Evolutionary conservation across 2,113 vertebrate species (phyloP).

Genomic region (Dascyllus trimaculatus): DNA sequence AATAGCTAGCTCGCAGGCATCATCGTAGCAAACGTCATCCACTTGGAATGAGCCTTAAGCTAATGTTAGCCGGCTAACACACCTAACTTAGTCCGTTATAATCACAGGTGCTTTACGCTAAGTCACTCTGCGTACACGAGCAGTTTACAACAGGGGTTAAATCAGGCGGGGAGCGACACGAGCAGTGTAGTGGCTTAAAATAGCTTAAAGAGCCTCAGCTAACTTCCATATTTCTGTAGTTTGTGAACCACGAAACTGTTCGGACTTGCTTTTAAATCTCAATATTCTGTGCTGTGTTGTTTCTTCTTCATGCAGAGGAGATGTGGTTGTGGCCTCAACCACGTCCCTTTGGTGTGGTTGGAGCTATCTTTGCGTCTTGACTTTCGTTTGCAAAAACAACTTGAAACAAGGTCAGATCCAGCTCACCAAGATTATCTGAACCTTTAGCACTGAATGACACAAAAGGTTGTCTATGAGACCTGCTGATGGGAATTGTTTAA

Average conservation of each 20-base stretch:
- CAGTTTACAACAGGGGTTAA: not conserved
- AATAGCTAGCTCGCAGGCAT: conserved; percentile 57
- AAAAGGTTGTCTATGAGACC: not conserved
- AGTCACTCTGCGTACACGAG: not conserved
- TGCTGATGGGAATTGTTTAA: not conserved
- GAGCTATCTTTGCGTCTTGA: not conserved
- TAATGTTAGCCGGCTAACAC: conserved; percentile 53
- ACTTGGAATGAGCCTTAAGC: conserved; percentile 52
- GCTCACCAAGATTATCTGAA: not conserved
- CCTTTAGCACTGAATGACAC: not conserved
- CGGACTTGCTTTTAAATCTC: not conserved
- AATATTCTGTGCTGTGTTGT: not conserved
- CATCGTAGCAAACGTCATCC: conserved; percentile 69
- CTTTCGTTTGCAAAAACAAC: not conserved
- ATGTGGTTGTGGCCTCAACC: not conserved
- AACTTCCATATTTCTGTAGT: conserved; percentile 2
- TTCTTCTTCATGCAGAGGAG: not conserved
- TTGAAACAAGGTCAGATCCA: not conserved
- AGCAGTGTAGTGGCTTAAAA: not conserved
- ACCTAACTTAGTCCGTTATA: conserved; percentile 17
- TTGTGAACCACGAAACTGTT: not conserved
- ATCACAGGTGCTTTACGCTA: not conserved
- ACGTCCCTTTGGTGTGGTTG: conserved; percentile 30
- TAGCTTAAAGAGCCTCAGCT: not conserved
- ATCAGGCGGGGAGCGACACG: not conserved